Evolutionary conservation across 2,113 vertebrate genomes (phyloP).

Genomic region (Tychaedon coryphoeus): DNA sequence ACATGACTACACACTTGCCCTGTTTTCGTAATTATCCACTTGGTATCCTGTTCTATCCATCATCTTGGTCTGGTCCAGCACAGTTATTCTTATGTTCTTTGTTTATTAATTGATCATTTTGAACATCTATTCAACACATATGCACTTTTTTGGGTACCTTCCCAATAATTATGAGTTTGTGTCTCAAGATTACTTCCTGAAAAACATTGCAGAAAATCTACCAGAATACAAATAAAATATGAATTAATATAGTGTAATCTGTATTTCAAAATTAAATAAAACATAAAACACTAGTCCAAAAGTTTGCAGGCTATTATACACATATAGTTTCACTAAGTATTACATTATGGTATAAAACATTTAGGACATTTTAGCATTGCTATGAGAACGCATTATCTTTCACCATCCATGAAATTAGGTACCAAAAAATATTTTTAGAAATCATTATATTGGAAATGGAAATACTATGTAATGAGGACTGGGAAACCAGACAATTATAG

Average conservation of each 20-base stretch:
- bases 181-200: not conserved
- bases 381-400: not conserved
- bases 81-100: not conserved
- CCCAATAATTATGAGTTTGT: not conserved
- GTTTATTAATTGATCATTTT: not conserved
- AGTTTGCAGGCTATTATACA: not conserved
- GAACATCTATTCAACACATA: not conserved
- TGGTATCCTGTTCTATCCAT: not conserved
- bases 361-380: not conserved
- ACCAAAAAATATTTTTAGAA: not conserved
- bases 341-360: not conserved
- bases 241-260: not conserved
- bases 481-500: not conserved
- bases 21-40: not conserved
- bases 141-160: not conserved
- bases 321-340: not conserved
- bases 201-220: not conserved
- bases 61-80: not conserved
- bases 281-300: not conserved
- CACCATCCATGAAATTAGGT: not conserved
- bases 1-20: not conserved
- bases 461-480: not conserved
- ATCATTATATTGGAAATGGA: not conserved
- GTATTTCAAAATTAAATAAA: not conserved
- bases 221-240: not conserved